Conservation (phyloP, 2,113 vertebrate genomes). For the Indicator indicator region DNA sequence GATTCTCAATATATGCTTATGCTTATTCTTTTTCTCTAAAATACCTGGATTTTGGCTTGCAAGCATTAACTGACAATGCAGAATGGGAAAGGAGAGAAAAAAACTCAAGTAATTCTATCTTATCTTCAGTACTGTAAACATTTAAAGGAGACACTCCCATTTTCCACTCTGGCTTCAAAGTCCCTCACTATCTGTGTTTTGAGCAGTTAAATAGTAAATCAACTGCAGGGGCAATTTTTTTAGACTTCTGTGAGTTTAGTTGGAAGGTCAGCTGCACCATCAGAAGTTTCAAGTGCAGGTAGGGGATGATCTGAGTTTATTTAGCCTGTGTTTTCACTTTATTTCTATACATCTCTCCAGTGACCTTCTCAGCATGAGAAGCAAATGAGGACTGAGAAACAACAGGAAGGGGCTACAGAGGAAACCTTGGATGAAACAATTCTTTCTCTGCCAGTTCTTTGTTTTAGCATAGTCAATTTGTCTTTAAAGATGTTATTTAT, state of each 20-base stretch:
- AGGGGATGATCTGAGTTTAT: not conserved
- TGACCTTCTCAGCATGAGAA: not conserved
- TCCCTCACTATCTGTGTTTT: not conserved
- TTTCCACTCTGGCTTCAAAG: not conserved
- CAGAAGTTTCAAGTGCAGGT: not conserved
- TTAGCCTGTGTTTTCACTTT: not conserved
- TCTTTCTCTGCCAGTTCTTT: not conserved
- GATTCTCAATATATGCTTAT: not conserved
- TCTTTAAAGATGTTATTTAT: not conserved
- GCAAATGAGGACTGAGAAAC: not conserved
- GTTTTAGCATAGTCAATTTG: not conserved
- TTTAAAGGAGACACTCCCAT: not conserved
- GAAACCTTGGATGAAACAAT: not conserved
- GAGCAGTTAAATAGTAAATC: not conserved
- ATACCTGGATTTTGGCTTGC: not conserved
- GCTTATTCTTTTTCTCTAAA: not conserved
- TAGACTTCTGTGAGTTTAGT: not conserved
- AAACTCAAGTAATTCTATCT: not conserved
- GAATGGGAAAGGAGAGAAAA: not conserved
- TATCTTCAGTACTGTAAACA: not conserved
- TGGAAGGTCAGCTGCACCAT: accelerated
- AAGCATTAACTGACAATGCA: not conserved
- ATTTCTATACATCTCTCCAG: not conserved
- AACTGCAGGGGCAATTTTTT: not conserved
- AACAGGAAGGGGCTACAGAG: not conserved